Base-by-base conservation (phyloP, 2,797 vertebrate genomes). In the Psittacula derbiana region DNA sequence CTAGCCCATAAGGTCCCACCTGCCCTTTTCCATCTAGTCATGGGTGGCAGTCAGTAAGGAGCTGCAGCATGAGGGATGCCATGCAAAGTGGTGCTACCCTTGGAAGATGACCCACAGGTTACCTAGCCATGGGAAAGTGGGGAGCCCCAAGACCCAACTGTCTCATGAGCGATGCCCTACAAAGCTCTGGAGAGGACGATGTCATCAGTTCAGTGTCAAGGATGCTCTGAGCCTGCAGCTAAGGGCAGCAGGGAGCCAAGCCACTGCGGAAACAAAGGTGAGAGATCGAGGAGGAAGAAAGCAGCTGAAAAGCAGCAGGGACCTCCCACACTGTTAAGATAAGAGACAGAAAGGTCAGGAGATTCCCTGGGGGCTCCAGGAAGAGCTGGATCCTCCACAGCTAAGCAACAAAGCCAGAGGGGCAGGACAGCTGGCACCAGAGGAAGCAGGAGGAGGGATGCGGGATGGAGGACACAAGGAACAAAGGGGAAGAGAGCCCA, bases 311-410 rank as follows among this genome's bases (percentile, higher is more conserved):
- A 62, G 70, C 82, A 81, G 66, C 55, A 33, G 62, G 25, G 60
- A 88, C 71, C 82, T 58, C 87, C 58, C 76, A 88, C 70, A 73
- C 55, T 50, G 80, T n/a, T 18, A 6, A 83, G 72, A 83, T 50
- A 72, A 86, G 84, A 91, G 47, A 91, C 12, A 20, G 85, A 92
- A 93, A 96, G 90, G 92, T 93, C 85, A 81, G 80, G 55, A 96
- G 73, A 86, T 80, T 96, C 91, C 87, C 80, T n/a, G 62, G 73
- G 82, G 85, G 43, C 69, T 81, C 2, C 1, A 30, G 17, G 47
- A 90, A 92, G 91, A 86, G 82, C 87, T 92, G 90, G 70, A 70
- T 91, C 80, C 1, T 12, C 72, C 17, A 8, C 2, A 12, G 50
- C 82, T 81, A 70, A 90, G 85, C 21, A 52, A 93, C 79, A 92